phyloP scores from a whole-genome alignment of 2,797 vertebrate genomes.

The Gastrophryne carolinensis region DNA sequence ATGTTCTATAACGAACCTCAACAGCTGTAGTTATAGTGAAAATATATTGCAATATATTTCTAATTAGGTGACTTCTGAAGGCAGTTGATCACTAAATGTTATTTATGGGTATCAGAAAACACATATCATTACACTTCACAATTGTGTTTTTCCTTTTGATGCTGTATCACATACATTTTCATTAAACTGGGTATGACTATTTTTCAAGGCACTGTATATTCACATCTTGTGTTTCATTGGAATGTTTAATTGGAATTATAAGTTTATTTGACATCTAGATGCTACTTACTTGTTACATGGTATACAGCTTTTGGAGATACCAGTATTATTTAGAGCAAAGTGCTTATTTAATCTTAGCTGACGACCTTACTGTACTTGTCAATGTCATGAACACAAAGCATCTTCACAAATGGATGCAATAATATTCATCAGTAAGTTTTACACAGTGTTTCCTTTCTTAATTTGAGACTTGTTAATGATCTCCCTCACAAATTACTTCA shows the following conservation, averaged over 20 bases:
- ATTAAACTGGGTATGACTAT: too few relatives aligned
- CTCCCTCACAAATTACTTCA: conserved; percentile 70
- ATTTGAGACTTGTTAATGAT: conserved; percentile 71
- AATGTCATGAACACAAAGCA: conserved; percentile 56
- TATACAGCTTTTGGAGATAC: background rate
- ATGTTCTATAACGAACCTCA: too few relatives aligned
- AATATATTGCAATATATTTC: too few relatives aligned
- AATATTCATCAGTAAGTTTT: conserved; percentile 67
- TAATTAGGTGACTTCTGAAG: too few relatives aligned
- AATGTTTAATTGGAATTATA: background rate
- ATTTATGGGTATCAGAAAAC: too few relatives aligned
- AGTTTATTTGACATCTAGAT: background rate
- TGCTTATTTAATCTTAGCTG: conserved; percentile 14
- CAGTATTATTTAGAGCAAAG: background rate
- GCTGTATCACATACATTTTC: too few relatives aligned
- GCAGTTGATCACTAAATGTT: too few relatives aligned
- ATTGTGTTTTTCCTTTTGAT: too few relatives aligned
- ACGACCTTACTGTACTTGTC: conserved; percentile 37
- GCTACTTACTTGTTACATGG: background rate
- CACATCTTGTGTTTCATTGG: background rate
- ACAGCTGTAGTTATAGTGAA: too few relatives aligned
- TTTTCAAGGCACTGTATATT: too few relatives aligned
- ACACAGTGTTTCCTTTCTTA: conserved; percentile 72
- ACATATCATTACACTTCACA: too few relatives aligned
- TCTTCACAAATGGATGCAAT: conserved; percentile 55